These are phyloP conservation scores for Naja naja DNA, from an alignment of 2,113 vertebrate species.

Conservation along the genomic window DNA sequence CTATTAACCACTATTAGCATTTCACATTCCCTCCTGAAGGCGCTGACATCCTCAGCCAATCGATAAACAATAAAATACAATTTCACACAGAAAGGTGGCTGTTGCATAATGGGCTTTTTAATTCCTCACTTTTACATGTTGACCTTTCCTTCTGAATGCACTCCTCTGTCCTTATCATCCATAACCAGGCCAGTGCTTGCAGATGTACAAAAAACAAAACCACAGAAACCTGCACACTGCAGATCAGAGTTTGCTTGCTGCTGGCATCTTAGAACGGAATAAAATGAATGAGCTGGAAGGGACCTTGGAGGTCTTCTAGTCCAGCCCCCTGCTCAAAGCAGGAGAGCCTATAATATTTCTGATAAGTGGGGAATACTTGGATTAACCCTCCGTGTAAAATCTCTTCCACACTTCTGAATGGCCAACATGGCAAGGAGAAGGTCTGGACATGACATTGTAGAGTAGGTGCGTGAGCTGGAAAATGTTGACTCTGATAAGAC, in stretches of 20 bases:
- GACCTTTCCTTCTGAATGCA: not conserved
- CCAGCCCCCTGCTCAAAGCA: no score
- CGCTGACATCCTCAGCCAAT: not conserved
- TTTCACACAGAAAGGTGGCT: not conserved
- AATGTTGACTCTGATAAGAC: not conserved
- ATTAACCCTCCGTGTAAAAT: no score
- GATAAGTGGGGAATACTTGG: no score
- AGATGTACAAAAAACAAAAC: not conserved
- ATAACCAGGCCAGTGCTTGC: not conserved
- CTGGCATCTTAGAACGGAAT: no score
- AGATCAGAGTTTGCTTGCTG: not conserved
- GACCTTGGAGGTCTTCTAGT: no score
- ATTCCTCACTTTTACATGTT: not conserved
- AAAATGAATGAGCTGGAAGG: no score
- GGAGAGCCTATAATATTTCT: no score
- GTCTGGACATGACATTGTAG: not conserved
- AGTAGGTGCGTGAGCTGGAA: not conserved
- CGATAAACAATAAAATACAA: not conserved
- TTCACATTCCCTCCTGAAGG: not conserved
- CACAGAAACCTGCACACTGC: not conserved
- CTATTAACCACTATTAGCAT: not conserved
- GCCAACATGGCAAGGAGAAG: not conserved
- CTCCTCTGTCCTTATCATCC: not conserved
- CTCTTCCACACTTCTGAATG: not conserved
- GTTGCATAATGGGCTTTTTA: not conserved